These are phyloP conservation scores for Hydractinia symbiolongicarpus DNA, from an alignment of 30 jellyfish, hydroid and myxozoan genomes.

Conservation along the genomic window DNA sequence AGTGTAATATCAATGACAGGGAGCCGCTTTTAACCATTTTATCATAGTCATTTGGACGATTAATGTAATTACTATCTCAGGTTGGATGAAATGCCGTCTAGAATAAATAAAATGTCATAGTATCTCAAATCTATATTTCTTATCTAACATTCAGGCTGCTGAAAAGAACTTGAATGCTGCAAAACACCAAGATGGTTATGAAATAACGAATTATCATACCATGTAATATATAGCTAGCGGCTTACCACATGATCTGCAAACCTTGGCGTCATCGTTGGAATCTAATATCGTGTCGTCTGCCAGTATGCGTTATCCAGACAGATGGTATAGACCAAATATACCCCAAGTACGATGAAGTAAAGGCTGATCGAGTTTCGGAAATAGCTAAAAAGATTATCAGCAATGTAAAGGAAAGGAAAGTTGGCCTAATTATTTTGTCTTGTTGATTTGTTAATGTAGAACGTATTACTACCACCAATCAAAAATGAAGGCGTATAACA, in stretches of 20 bases:
- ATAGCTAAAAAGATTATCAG: not conserved
- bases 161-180: slow-evolving; percentile 69
- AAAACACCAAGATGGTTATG: slow-evolving; percentile 23
- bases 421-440: too few species aligned
- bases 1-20: too few species aligned
- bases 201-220: not conserved
- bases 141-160: slow-evolving; percentile 43
- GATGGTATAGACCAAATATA: slow-evolving; percentile 46
- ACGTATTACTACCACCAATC: too few species aligned
- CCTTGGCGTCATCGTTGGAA: slow-evolving; percentile 35
- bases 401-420: not conserved
- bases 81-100: too few species aligned
- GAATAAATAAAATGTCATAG: too few species aligned
- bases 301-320: slow-evolving; percentile 48
- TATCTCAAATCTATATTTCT: not conserved
- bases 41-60: too few species aligned
- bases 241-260: not conserved
- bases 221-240: slow-evolving; percentile 17
- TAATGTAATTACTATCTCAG: too few species aligned
- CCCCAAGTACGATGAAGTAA: slow-evolving; percentile 44
- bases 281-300: slow-evolving; percentile 26
- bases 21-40: too few species aligned
- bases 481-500: too few species aligned
- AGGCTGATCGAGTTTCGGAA: slow-evolving; percentile 26
- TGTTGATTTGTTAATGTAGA: too few species aligned